Conservation (phyloP, 2,888 invertebrate species). For the Acleris literana region DNA sequence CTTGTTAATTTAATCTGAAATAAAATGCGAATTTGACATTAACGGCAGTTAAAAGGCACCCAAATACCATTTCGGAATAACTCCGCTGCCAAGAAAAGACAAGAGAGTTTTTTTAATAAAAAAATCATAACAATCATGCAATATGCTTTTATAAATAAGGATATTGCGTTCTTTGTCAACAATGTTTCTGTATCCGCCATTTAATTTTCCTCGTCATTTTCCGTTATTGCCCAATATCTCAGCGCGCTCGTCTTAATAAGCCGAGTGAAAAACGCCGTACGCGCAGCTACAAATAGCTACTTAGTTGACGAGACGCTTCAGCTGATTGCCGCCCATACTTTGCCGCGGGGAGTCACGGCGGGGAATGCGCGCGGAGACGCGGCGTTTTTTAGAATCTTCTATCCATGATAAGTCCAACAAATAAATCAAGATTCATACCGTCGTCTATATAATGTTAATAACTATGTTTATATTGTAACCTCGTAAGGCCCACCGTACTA, state of each 20-base stretch:
- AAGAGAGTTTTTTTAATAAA: too few species aligned
- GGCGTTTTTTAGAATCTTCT: background rate
- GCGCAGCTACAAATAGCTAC: slow-evolving; percentile 34
- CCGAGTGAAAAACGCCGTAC: slow-evolving; percentile 28
- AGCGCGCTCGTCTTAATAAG: slow-evolving; percentile 25
- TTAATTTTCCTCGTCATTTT: slow-evolving; percentile 12
- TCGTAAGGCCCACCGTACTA: too few species aligned
- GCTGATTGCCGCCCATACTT: slow-evolving; percentile 34
- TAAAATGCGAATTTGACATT: too few species aligned
- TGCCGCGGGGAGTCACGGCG: slow-evolving; percentile 13
- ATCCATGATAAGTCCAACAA: too few species aligned
- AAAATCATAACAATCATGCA: too few species aligned
- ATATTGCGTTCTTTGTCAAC: background rate
- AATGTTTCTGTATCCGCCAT: slow-evolving; percentile 3
- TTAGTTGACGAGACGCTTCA: slow-evolving; percentile 37
- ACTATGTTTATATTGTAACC: too few species aligned
- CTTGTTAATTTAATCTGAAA: too few species aligned
- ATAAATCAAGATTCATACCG: too few species aligned
- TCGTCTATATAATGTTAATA: too few species aligned
- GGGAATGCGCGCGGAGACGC: background rate
- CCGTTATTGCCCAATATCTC: slow-evolving; percentile 25
- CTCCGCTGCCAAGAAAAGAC: too few species aligned
- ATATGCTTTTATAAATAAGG: background rate
- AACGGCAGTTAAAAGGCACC: too few species aligned
- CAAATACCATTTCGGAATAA: too few species aligned